Conservation (phyloP, 2,797 vertebrate genomes). For the Remorina albescens region DNA sequence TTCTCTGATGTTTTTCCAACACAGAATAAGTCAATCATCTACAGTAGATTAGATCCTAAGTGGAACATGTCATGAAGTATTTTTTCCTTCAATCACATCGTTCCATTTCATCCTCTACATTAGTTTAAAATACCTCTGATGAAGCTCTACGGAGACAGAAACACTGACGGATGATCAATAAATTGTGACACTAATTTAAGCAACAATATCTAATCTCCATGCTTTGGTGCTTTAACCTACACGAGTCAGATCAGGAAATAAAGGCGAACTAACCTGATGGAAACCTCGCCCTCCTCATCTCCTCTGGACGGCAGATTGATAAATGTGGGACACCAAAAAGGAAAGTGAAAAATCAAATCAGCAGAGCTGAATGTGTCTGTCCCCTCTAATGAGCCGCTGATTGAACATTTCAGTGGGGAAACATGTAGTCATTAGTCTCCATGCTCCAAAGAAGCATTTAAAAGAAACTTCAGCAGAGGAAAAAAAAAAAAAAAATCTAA, state of each 20-base stretch:
- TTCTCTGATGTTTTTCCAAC: no score
- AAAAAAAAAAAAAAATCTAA: constrained; percentile 67
- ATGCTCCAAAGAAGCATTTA: constrained; percentile 76
- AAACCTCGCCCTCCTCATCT: constrained; percentile 31
- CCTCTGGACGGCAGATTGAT: constrained; percentile 52
- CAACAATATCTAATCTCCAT: not conserved
- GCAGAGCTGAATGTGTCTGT: constrained; percentile 71
- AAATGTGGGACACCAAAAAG: constrained; percentile 71
- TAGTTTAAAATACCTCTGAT: no score
- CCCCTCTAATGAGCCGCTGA: constrained; percentile 78
- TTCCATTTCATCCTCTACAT: no score
- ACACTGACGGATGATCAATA: no score
- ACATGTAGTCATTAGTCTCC: constrained; percentile 82
- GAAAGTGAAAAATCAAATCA: constrained; percentile 82
- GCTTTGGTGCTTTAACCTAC: not conserved
- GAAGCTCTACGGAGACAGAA: no score
- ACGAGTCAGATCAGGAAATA: not conserved
- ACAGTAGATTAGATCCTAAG: no score
- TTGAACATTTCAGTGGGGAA: constrained; percentile 82
- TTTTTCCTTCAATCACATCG: no score
- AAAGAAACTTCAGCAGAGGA: constrained; percentile 69
- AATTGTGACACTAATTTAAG: no score
- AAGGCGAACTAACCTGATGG: not conserved
- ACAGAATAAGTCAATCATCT: no score
- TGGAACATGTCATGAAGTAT: no score